These are phyloP conservation scores for Spizella passerina DNA, from an alignment of 2,797 vertebrate genomes.

Conservation along the genomic window DNA sequence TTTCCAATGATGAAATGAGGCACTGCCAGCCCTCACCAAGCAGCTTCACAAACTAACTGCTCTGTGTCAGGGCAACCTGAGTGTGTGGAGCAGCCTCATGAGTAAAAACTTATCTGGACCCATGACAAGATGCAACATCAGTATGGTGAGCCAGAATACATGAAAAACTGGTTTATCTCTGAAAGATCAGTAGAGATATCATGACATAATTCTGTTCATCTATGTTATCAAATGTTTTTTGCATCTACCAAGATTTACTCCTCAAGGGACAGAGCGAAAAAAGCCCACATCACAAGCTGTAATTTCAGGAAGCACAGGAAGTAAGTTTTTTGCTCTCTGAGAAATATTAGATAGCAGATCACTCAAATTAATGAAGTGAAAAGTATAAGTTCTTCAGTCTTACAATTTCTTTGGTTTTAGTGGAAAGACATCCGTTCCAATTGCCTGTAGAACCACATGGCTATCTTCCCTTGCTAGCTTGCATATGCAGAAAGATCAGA, in stretches of 20 bases:
- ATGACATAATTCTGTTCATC: too few relatives aligned
- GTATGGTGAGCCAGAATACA: background rate
- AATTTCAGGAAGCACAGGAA: background rate
- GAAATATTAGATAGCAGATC: background rate
- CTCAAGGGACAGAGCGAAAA: background rate
- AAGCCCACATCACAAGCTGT: background rate
- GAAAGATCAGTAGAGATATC: background rate
- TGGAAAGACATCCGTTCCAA: background rate
- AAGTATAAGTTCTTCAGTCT: background rate
- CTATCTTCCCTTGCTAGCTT: background rate
- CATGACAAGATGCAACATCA: background rate
- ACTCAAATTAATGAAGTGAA: background rate
- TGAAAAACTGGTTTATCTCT: background rate
- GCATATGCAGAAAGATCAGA: background rate
- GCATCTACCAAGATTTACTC: background rate
- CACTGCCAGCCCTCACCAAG: conserved; percentile 13
- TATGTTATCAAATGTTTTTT: too few relatives aligned
- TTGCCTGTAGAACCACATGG: background rate
- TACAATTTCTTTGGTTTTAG: background rate
- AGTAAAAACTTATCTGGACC: background rate
- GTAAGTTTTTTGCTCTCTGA: background rate
- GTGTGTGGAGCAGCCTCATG: background rate
- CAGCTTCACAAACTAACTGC: background rate
- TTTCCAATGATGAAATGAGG: too few relatives aligned
- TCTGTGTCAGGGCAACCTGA: background rate